Percentiles rank a stretch among this genome's conserved stretches.
Conservation (phyloP, 2,888 invertebrate species). For the Napeogenes sylphis region DNA sequence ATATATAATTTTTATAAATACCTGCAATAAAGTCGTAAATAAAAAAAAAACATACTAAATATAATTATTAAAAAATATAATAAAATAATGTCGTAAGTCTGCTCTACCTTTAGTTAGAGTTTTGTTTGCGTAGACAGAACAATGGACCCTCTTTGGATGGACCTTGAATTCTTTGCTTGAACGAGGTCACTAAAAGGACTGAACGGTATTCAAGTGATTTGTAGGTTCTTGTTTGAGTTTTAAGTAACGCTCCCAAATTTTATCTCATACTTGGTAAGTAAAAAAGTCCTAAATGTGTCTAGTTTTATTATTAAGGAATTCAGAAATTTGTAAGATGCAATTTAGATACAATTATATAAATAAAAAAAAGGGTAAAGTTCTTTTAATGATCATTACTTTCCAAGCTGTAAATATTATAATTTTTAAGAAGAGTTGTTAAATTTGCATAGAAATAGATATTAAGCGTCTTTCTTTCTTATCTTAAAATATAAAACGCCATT, state of each 20-base stretch:
- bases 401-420: constrained; percentile 59
- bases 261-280: background rate
- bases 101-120: background rate
- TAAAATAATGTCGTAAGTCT: constrained; percentile 17
- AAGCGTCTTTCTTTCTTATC: constrained; percentile 55
- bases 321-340: too few species aligned
- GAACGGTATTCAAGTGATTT: constrained; percentile 24
- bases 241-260: background rate
- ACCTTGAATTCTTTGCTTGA: constrained; percentile 41
- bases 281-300: background rate
- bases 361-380: constrained; percentile 47
- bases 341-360: background rate
- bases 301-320: too few species aligned
- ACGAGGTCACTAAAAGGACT: constrained; percentile 32
- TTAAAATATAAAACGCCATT: constrained; percentile 50
- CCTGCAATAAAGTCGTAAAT: too few species aligned
- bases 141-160: constrained; percentile 40
- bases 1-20: too few species aligned
- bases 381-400: constrained; percentile 50
- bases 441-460: constrained; percentile 65
- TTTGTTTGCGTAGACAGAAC: constrained; percentile 21
- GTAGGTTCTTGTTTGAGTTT: constrained; percentile 1
- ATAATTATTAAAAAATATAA: constrained; percentile 11
- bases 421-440: constrained; percentile 63
- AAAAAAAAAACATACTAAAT: too few species aligned